Percentiles rank a stretch among this genome's conserved stretches.
Evolutionary conservation across 2,797 vertebrate genomes (phyloP).

Genomic region (Tamandua tetradactyla): DNA sequence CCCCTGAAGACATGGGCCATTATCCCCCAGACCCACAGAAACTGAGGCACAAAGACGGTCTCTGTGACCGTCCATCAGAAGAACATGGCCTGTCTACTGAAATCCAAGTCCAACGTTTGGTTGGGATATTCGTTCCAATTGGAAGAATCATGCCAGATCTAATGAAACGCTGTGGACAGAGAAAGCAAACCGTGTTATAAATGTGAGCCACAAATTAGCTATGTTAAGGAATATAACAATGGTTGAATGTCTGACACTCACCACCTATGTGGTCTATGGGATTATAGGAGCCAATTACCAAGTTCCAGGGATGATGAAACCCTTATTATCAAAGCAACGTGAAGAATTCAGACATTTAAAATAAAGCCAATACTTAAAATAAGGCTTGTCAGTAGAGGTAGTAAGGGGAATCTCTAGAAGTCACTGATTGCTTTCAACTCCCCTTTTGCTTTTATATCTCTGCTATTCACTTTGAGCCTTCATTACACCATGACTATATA

Average conservation of each 20-base stretch:
- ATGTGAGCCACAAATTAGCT: neutral
- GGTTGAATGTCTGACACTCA: constrained; percentile 12
- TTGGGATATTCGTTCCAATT: constrained; percentile 29
- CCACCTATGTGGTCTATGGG: constrained; percentile 5
- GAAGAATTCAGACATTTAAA: constrained; percentile 44
- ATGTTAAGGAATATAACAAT: constrained; percentile 33
- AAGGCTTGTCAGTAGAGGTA: neutral
- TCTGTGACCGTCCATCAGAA: neutral
- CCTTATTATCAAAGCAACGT: constrained; percentile 32
- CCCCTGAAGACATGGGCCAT: neutral
- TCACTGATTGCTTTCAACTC: neutral
- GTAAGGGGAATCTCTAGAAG: neutral
- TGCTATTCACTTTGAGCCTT: neutral
- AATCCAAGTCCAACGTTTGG: neutral
- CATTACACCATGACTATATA: neutral
- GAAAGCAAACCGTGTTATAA: constrained; percentile 24
- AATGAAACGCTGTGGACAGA: constrained; percentile 39
- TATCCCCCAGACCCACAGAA: neutral
- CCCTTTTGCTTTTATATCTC: neutral
- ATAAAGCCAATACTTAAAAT: neutral
- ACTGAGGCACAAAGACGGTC: neutral
- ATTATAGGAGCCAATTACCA: constrained; percentile 38
- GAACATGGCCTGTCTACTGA: neutral
- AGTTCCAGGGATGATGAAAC: constrained; percentile 20
- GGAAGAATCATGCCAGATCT: neutral